Conservation (phyloP, 2,797 vertebrate species). For the Pseudochromis fuscus region DNA sequence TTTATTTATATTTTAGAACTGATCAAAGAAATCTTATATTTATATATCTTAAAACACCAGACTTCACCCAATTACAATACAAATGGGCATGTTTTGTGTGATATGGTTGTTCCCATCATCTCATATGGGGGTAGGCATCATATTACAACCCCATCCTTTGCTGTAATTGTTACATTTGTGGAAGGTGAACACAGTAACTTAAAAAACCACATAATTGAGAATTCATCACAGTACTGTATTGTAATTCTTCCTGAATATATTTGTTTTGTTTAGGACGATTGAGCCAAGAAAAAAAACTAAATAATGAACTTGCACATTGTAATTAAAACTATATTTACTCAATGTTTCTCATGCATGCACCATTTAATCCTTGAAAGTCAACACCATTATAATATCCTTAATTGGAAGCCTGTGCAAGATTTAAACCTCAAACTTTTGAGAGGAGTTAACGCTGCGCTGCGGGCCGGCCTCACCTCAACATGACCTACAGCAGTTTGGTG, state of each 20-base stretch:
- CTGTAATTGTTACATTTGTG: background rate
- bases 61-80: background rate
- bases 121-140: background rate
- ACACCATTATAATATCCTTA: slow-evolving; percentile 23
- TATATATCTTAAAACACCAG: background rate
- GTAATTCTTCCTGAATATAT: slow-evolving; percentile 33
- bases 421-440: slow-evolving; percentile 26
- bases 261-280: slow-evolving; percentile 45
- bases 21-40: background rate
- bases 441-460: slow-evolving; percentile 20
- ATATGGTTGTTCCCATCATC: background rate
- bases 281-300: slow-evolving; percentile 31
- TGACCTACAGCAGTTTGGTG: slow-evolving; percentile 38
- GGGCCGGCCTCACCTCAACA: slow-evolving; percentile 29
- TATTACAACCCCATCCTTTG: background rate
- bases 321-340: slow-evolving; percentile 66
- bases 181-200: slow-evolving; percentile 30
- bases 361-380: slow-evolving; percentile 56
- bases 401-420: slow-evolving; percentile 33
- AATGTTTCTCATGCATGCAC: slow-evolving; percentile 49
- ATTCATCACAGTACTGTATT: slow-evolving; percentile 27
- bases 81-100: background rate
- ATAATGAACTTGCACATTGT: slow-evolving; percentile 43
- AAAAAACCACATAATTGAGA: slow-evolving; percentile 25
- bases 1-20: background rate